phyloP scores from a whole-genome alignment of 2,113 vertebrate species.

The Antechinus flavipes region DNA sequence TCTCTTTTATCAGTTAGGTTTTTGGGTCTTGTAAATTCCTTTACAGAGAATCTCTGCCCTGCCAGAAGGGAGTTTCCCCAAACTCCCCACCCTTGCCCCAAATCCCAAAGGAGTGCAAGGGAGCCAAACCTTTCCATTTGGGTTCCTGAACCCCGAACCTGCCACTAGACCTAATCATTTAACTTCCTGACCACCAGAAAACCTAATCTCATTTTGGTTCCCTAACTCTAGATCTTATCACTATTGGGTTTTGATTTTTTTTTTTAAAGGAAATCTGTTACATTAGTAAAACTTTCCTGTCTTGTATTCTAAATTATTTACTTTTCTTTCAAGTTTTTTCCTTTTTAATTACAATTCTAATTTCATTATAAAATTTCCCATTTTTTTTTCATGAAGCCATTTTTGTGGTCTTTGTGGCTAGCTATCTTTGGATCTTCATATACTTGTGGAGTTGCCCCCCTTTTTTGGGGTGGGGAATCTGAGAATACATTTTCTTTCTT shows the following conservation, averaged over 20 bases:
- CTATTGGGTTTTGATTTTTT: neutral
- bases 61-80: no score
- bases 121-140: no score
- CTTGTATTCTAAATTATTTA: neutral
- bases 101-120: no score
- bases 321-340: neutral
- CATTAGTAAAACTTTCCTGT: neutral
- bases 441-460: neutral
- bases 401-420: neutral
- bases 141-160: no score
- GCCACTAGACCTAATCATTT: no score
- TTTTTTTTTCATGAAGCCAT: neutral
- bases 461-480: neutral
- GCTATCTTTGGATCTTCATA: neutral
- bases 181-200: no score
- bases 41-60: no score
- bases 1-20: no score
- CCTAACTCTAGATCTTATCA: no score
- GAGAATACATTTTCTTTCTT: neutral
- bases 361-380: neutral
- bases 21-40: no score
- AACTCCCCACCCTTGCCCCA: no score
- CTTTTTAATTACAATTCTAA: neutral
- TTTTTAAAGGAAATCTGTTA: neutral
- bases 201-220: no score